Conservation (phyloP, 2,113 vertebrate genomes). For the Tympanuchus pallidicinctus region DNA sequence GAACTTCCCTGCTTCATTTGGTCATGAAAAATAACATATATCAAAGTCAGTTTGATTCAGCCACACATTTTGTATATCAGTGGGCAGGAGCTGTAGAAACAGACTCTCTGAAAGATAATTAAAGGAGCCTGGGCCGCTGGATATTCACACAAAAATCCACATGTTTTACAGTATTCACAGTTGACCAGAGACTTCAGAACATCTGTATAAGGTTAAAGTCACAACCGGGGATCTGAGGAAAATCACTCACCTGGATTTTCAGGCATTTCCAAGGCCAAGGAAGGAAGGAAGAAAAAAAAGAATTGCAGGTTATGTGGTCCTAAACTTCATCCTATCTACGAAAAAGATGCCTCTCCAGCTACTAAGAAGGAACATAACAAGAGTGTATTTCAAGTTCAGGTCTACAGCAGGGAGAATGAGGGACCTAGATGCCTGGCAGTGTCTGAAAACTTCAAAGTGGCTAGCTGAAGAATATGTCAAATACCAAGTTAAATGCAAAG, state of each 20-base stretch:
- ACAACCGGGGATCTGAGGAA: accelerated
- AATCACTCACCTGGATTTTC: not conserved
- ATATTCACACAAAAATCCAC: not conserved
- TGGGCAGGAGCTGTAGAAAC: not conserved
- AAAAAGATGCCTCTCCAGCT: not conserved
- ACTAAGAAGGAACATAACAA: not conserved
- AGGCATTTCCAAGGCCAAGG: not conserved
- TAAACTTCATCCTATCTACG: not conserved
- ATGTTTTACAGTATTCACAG: not conserved
- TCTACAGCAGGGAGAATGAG: not conserved
- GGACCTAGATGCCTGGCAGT: not conserved
- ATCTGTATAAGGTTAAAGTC: not conserved
- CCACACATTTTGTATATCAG: not conserved
- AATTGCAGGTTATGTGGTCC: not conserved
- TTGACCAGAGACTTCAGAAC: not conserved
- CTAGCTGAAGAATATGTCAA: not conserved
- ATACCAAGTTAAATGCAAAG: not conserved
- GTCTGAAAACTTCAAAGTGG: not conserved
- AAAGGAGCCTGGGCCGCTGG: not conserved
- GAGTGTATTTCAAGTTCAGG: not conserved
- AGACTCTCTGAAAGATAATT: not conserved
- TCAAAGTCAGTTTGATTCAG: not conserved
- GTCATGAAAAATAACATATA: not conserved
- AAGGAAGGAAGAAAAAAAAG: too few species aligned
- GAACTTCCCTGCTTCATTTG: not conserved